phyloP scores from a whole-genome alignment of 2,113 vertebrate genomes.

The Trichomycterus rosablanca region DNA sequence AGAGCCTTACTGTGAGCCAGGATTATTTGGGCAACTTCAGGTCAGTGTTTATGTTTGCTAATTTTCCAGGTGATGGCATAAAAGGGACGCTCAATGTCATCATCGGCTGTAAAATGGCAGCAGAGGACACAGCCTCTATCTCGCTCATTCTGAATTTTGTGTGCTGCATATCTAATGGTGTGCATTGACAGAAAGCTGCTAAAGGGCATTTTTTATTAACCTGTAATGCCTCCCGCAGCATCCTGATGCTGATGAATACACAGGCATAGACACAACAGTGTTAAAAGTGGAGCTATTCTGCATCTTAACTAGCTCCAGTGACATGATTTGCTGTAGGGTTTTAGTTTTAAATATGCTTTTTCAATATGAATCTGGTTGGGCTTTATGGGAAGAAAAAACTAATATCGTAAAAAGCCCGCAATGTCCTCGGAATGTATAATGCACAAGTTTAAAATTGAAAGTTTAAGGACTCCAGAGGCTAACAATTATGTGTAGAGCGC shows the following conservation, averaged over 20 bases:
- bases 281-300: not conserved
- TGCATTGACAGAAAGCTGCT: slow-evolving; percentile 20
- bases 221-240: slow-evolving; percentile 19
- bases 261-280: no score
- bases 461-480: not conserved
- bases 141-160: not conserved
- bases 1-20: slow-evolving; percentile 36
- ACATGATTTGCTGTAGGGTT: not conserved
- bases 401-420: not conserved
- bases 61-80: slow-evolving; percentile 45
- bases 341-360: slow-evolving; percentile 1
- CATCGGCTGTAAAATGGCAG: slow-evolving; percentile 29
- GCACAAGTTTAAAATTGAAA: not conserved
- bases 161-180: slow-evolving; percentile 40
- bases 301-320: not conserved
- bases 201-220: slow-evolving; percentile 36
- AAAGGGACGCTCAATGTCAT: slow-evolving; percentile 44
- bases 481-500: no score
- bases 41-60: slow-evolving; percentile 42
- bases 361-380: not conserved
- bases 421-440: not conserved
- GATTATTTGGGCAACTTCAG: slow-evolving; percentile 29
- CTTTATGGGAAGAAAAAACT: slow-evolving; percentile 13
- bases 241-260: slow-evolving; percentile 32
- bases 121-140: slow-evolving; percentile 6